Evolutionary conservation across 2,888 invertebrate genomes (phyloP), one percentile per base, ranked within the genome.

Genomic region (Ormia ochracea): DNA sequence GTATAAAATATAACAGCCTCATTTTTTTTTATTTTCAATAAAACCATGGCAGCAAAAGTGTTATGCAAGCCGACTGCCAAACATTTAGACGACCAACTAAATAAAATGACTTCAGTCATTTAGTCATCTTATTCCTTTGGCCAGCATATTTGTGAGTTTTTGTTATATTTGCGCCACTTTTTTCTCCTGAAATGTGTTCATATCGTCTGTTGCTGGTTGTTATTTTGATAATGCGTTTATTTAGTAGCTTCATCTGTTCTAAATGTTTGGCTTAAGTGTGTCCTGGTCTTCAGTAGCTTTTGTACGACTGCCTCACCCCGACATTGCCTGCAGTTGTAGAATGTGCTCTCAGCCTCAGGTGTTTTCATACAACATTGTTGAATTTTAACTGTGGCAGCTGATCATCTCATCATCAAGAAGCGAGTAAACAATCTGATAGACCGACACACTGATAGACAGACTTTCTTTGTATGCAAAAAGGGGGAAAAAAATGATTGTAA

Each of bases 141-240:
- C 75, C 75, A 68, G 68, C 68, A 61, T 75, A 59, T 66, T 65
- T 65, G 48, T 28, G 26, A 19, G 21, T 36, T 36, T 36, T 56
- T 36, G n/a, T 56, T 14, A 23, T 9, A 23, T 23, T 56, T 56
- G 23, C 36, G 21, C 3, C 56, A 56, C 23, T 38, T 33, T 14
- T 66, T 41, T 52, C 28, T 52, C 52, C 26, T 54, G 52, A 19
- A 48, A 66, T 69, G 45, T 63, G 43, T 73, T 56, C 36, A 31
- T 41, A 38, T 21, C 63, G 56, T 69, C 56, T 70, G 50, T 23
- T 61, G 52, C 19, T 66, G 70, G 19, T 58, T 75, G 75, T 41
- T 75, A 79, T 70, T 79, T 75, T 66, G 70, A 72, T 75, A 75
- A 75, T 75, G 59, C 69, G 52, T 70, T 72, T 21, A 54, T 61